These are phyloP conservation scores for Sebastes schlegelii DNA, from an alignment of 2,113 vertebrate genomes.

Conservation along the genomic window DNA sequence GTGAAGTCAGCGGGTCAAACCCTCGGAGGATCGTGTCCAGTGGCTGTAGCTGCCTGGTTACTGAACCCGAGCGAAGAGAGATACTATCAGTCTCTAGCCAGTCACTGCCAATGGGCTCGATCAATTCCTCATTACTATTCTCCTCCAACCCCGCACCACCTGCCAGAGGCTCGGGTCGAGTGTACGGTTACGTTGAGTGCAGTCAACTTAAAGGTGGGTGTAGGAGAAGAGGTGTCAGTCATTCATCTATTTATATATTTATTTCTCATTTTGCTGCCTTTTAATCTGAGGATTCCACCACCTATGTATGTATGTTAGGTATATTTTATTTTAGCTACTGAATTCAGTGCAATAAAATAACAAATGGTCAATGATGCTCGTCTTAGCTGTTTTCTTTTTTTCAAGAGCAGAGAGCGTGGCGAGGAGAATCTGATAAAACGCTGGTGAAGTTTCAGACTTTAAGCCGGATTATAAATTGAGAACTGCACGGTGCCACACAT, in stretches of 20 bases:
- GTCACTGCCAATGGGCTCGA: constrained; percentile 57
- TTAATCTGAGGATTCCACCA: constrained; percentile 64
- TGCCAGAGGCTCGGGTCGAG: constrained; percentile 46
- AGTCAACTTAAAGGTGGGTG: constrained; percentile 42
- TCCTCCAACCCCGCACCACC: constrained; percentile 45
- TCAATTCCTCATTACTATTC: constrained; percentile 68
- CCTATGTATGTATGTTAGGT: constrained; percentile 72
- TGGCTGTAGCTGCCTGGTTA: constrained; percentile 53
- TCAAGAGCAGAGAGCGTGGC: constrained; percentile 22
- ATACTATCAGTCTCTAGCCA: constrained; percentile 56
- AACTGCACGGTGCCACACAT: constrained; percentile 43
- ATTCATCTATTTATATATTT: constrained; percentile 59
- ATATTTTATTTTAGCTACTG: constrained; percentile 76
- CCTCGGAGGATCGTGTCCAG: constrained; percentile 52
- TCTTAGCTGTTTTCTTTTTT: constrained; percentile 48
- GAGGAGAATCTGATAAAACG: constrained; percentile 55
- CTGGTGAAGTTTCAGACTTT: constrained; percentile 58
- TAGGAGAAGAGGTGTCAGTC: constrained; percentile 43
- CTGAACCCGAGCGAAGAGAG: constrained; percentile 47
- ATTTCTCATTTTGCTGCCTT: constrained; percentile 75
- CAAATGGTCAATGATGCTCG: constrained; percentile 52
- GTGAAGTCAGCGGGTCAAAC: constrained; percentile 54
- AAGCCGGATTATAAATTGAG: constrained; percentile 65
- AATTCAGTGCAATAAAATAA: constrained; percentile 81
- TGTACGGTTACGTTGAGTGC: constrained; percentile 50